Evolutionary conservation across 2,113 vertebrate species (phyloP), one percentile per base, ranked within the genome.

Genomic region (Lepisosteus oculatus): DNA sequence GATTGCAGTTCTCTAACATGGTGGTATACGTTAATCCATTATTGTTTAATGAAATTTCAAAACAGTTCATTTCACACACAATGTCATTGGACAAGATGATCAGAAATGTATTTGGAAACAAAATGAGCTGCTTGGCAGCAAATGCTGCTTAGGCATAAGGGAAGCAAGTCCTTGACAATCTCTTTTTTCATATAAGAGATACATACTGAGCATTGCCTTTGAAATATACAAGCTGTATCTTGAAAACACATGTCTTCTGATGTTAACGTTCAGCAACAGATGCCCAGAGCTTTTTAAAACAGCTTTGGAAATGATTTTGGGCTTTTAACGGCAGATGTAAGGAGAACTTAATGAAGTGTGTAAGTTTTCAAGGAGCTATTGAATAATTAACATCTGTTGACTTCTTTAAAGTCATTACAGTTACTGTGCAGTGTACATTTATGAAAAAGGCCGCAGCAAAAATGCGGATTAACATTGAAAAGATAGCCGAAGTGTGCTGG

Each of bases 1-100:
- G 69, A 69, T 75, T 66, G 6, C 59, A 9, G 59, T 61, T 61
- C 6, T 61, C 85, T 87, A 89, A 89, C 83, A 83, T 70, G 83
- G 83, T 79, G 82, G 80, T 85, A 79, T 82, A 77, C 73, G 78
- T 73, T 74, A 73, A 79, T 85, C 85, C 85, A 87, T 90, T 86
- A 85, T 72, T 77, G 81, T 79, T 78, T 83, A 86, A 89, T 86
- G 83, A 75, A 76, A 83, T 85, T 86, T 84, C 76, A 75, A 76
- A 79, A 89, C 75, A 86, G 80, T 84, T 85, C 78, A 77, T 83
- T 80, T 87, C 78, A 81, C 90, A 76, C 78, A 70, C 74, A 77
- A 83, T 77, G 86, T 82, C 84, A 80, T 76, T 81, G 81, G 84
- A 90, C 83, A 76, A 42, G 11, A 29, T 17, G 14, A 67, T 45